phyloP scores from a whole-genome alignment of 2,113 vertebrate species.

The Trinectes maculatus region DNA sequence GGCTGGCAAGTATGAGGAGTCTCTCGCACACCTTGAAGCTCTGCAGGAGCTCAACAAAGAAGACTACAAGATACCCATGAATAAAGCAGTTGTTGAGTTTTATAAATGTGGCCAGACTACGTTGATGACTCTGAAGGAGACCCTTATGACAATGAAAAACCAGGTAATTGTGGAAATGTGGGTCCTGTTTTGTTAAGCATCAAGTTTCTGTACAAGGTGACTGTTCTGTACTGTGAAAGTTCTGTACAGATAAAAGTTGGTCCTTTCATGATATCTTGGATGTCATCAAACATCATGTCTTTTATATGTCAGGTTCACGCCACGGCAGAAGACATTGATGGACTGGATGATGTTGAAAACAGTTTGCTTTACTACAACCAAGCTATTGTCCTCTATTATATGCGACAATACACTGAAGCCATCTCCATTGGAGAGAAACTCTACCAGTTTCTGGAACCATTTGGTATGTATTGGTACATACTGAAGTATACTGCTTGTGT shows the following conservation, averaged over 20 bases:
- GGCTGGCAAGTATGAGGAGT: slow-evolving; percentile 92
- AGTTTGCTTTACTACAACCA: slow-evolving; percentile 97
- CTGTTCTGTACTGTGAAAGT: no score
- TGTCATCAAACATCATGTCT: neutral
- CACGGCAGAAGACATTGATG: slow-evolving; percentile 93
- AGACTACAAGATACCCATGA: slow-evolving; percentile 96
- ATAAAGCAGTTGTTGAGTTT: slow-evolving; percentile 93
- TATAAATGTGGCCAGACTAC: slow-evolving; percentile 94
- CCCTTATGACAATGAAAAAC: slow-evolving; percentile 90
- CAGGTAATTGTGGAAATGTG: slow-evolving; percentile 81
- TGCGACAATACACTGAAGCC: slow-evolving; percentile 94
- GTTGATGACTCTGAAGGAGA: slow-evolving; percentile 91
- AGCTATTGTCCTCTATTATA: slow-evolving; percentile 93
- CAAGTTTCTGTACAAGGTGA: neutral
- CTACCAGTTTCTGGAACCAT: slow-evolving; percentile 98
- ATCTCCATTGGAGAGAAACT: slow-evolving; percentile 95
- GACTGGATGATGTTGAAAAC: slow-evolving; percentile 96
- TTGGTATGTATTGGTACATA: slow-evolving; percentile 85
- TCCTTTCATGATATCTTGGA: no score
- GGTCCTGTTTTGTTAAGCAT: neutral
- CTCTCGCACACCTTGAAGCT: slow-evolving; percentile 88
- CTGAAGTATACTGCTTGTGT: neutral
- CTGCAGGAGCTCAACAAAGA: slow-evolving; percentile 96
- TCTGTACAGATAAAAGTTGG: neutral
- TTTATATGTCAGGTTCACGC: slow-evolving; percentile 86